Evolutionary conservation across 1,140 invertebrate genomes (phyloP).

Genomic region (Drosophila ananassae): DNA sequence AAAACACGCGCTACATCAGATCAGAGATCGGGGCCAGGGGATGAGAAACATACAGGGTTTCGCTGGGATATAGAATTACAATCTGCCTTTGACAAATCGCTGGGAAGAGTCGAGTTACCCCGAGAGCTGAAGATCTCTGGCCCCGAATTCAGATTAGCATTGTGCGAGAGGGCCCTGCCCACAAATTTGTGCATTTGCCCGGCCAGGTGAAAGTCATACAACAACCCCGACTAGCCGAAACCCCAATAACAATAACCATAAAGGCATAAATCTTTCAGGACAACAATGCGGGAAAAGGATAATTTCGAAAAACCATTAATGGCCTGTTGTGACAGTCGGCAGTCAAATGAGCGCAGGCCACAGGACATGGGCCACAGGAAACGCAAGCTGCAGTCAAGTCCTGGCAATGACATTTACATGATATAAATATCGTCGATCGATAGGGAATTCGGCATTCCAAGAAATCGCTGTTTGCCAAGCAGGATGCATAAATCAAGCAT

Average conservation of each 20-base stretch:
- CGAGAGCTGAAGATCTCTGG: conserved; percentile 35
- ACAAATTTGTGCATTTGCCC: conserved; percentile 52
- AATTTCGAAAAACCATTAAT: conserved; percentile 80
- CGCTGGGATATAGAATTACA: conserved; percentile 64
- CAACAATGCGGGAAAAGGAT: conserved; percentile 77
- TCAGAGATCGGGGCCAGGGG: conserved; percentile 26
- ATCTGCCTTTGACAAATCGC: conserved; percentile 63
- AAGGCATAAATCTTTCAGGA: conserved; percentile 53
- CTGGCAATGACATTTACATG: conserved; percentile 64
- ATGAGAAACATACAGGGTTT: conserved; percentile 8
- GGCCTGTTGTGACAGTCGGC: conserved; percentile 75
- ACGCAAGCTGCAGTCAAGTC: conserved; percentile 59
- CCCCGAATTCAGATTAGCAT: conserved; percentile 45
- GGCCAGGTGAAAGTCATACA: conserved; percentile 45
- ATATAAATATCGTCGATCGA: conserved; percentile 63
- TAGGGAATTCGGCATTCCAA: conserved; percentile 60
- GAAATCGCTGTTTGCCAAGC: conserved; percentile 48
- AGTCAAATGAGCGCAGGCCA: conserved; percentile 61
- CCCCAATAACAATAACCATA: conserved; percentile 49
- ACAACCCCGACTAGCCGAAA: conserved; percentile 16
- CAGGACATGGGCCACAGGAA: conserved; percentile 46
- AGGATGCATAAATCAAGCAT: conserved; percentile 59
- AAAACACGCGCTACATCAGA: conserved; percentile 68
- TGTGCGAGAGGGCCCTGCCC: conserved; percentile 33
- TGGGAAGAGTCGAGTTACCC: conserved; percentile 41